These are phyloP conservation scores for Chionodraco myersi DNA, from an alignment of 2,113 vertebrate species.

Conservation along the genomic window DNA sequence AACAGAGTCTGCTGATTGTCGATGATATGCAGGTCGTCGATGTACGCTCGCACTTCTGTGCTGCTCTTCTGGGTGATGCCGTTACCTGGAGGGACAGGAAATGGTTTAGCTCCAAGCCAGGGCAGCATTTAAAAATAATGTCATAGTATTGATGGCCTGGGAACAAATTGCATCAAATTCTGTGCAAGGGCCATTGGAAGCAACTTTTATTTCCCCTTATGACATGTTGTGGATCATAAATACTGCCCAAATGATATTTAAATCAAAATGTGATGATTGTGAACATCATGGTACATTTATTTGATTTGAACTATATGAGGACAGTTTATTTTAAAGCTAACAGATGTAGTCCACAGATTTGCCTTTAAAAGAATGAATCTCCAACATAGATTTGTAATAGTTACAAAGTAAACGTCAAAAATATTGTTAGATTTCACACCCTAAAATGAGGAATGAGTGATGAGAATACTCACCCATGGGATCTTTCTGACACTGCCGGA, in stretches of 20 bases:
- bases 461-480: constrained; percentile 86
- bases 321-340: background rate
- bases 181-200: background rate
- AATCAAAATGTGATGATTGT: too few relatives aligned
- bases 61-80: constrained; percentile 91
- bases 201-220: background rate
- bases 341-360: background rate
- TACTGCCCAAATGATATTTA: background rate
- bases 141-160: background rate
- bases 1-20: constrained; percentile 98
- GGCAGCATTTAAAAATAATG: background rate
- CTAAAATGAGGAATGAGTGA: background rate
- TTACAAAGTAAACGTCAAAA: background rate
- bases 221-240: background rate
- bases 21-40: constrained; percentile 92
- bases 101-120: background rate
- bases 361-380: background rate
- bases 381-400: background rate
- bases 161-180: background rate
- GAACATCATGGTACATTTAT: background rate
- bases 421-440: background rate
- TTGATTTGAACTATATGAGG: background rate
- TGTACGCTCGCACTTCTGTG: constrained; percentile 88
- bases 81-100: constrained; percentile 81
- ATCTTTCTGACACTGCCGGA: constrained; percentile 93